Evolutionary conservation across 2,888 invertebrate genomes (phyloP).

Genomic region (Halictus ligatus): DNA sequence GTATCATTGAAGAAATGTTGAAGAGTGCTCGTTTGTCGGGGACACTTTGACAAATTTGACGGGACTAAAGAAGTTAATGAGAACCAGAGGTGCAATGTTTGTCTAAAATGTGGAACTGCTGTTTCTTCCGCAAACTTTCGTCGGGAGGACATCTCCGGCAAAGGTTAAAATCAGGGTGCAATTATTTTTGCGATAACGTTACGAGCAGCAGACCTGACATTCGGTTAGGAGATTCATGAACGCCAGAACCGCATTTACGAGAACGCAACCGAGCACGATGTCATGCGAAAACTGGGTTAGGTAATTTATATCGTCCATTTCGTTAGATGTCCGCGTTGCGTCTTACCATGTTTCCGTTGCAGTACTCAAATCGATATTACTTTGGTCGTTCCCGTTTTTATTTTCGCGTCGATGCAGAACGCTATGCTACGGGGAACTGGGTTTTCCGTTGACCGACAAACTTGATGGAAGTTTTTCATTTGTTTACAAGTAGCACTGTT

Average conservation of each 20-base stretch:
- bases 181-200: constrained; percentile 18
- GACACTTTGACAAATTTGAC: neutral
- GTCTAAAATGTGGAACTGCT: neutral
- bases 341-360: constrained; percentile 28
- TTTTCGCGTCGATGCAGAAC: constrained; percentile 15
- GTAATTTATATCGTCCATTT: constrained; percentile 47
- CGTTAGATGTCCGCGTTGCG: constrained; percentile 29
- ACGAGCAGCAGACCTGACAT: neutral
- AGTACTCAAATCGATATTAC: constrained; percentile 32
- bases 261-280: neutral
- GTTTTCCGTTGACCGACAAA: neutral
- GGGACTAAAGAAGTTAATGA: neutral
- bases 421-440: neutral
- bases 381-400: constrained; percentile 29
- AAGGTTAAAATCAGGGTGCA: neutral
- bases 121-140: neutral
- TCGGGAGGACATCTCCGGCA: neutral
- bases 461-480: neutral
- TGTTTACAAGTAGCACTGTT: neutral
- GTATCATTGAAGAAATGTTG: neutral
- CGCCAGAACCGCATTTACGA: constrained; percentile 6
- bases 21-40: neutral
- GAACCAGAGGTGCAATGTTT: neutral
- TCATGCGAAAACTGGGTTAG: constrained; percentile 38
- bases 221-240: constrained; percentile 14